Evolutionary conservation across 2,888 invertebrate genomes (phyloP).

Genomic region (Nomada fabriciana): DNA sequence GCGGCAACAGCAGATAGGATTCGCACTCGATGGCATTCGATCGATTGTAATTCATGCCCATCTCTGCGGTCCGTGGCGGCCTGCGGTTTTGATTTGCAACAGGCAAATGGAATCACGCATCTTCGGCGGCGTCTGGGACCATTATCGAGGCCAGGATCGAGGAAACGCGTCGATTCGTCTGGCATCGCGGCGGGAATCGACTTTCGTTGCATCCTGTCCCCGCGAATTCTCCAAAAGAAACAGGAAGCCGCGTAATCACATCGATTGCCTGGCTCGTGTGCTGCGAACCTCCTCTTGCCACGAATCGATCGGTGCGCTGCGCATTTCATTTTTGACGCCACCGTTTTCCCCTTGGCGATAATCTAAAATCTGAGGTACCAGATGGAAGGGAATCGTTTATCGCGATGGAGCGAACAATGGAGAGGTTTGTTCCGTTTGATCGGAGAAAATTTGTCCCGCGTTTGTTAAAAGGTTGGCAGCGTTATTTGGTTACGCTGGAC

Average conservation of each 20-base stretch:
- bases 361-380: background rate
- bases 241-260: constrained; percentile 72
- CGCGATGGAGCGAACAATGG: constrained; percentile 4
- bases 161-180: constrained; percentile 40
- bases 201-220: constrained; percentile 44
- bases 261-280: constrained; percentile 61
- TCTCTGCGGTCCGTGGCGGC: constrained; percentile 67
- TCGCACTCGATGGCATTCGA: constrained; percentile 52
- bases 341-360: background rate
- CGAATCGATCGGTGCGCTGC: background rate
- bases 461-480: background rate
- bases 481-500: background rate
- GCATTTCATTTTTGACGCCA: constrained; percentile 30
- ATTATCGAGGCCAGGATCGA: constrained; percentile 58
- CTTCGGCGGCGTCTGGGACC: constrained; percentile 46
- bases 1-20: constrained; percentile 38
- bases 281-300: background rate
- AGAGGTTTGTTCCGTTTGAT: constrained; percentile 10
- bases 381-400: background rate
- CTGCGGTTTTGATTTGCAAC: constrained; percentile 77
- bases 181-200: constrained; percentile 23
- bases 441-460: background rate
- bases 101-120: constrained; percentile 77
- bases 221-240: constrained; percentile 56
- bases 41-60: constrained; percentile 64